Evolutionary conservation across 1,140 invertebrate genomes (phyloP).

Genomic region (Sitophilus oryzae): DNA sequence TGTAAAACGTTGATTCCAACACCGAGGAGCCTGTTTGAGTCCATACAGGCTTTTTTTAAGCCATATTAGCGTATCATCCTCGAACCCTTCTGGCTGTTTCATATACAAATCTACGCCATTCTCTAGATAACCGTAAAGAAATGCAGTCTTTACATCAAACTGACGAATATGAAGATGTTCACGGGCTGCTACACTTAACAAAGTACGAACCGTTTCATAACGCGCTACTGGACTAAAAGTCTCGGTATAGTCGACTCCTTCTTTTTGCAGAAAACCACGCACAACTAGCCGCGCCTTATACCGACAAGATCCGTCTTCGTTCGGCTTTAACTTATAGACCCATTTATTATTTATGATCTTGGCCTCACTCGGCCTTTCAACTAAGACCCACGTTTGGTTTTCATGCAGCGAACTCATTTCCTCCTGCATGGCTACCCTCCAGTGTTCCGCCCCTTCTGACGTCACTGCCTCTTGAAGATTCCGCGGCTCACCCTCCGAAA

Average conservation of each 20-base stretch:
- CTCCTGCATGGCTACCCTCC: too few species aligned
- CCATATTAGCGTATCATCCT: constrained; percentile 34
- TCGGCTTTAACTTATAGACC: constrained; percentile 36
- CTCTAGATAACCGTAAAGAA: constrained; percentile 43
- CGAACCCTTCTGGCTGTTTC: constrained; percentile 39
- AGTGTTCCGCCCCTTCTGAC: constrained; percentile 22
- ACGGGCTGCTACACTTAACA: constrained; percentile 30
- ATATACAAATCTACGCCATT: constrained; percentile 45
- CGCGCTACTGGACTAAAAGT: constrained; percentile 44
- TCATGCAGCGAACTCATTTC: too few species aligned
- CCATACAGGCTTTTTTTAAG: constrained; percentile 43
- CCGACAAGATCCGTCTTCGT: constrained; percentile 13
- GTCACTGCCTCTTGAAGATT: constrained; percentile 37
- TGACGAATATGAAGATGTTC: constrained; percentile 39
- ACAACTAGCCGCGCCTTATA: constrained; percentile 41
- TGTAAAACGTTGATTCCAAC: constrained; percentile 39
- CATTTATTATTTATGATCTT: constrained; percentile 35
- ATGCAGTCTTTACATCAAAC: constrained; percentile 47
- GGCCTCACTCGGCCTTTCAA: constrained; percentile 31
- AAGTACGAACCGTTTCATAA: constrained; percentile 41
- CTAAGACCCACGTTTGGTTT: constrained; percentile 41
- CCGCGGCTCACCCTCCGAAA: constrained; percentile 24
- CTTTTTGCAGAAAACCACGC: constrained; percentile 35
- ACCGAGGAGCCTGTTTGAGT: too few species aligned
- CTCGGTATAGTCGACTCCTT: constrained; percentile 44